Conservation (phyloP, 1,140 invertebrate species). For the Samia ricini region DNA sequence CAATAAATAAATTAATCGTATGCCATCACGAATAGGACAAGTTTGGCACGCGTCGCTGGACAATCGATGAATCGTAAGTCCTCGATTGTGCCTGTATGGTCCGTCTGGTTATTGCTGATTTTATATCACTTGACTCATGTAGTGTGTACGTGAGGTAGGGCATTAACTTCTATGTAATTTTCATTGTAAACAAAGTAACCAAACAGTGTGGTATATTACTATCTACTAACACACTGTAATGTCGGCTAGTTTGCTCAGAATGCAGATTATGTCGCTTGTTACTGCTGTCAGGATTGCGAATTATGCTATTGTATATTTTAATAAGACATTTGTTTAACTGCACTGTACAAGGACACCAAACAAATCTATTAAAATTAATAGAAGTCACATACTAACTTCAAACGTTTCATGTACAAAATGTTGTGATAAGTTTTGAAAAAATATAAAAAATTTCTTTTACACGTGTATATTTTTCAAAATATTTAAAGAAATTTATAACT, state of each 20-base stretch:
- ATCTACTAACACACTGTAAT: constrained; percentile 9
- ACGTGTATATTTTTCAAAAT: too few species aligned
- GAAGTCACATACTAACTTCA: neutral
- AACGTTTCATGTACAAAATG: too few species aligned
- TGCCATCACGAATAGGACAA: constrained; percentile 62
- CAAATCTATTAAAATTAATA: neutral
- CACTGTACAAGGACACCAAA: neutral
- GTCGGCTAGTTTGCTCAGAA: constrained; percentile 1
- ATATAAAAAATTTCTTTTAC: too few species aligned
- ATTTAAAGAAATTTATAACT: too few species aligned
- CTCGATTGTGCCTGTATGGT: constrained; percentile 54
- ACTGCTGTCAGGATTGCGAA: neutral
- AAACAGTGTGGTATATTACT: constrained; percentile 17
- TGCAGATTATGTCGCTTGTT: constrained; percentile 3
- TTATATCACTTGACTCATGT: constrained; percentile 67
- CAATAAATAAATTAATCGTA: constrained; percentile 76
- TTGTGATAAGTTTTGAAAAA: too few species aligned
- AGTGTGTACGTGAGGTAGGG: constrained; percentile 54
- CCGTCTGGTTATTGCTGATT: constrained; percentile 56
- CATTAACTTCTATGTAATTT: constrained; percentile 64
- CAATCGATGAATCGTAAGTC: constrained; percentile 64
- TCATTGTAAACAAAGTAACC: constrained; percentile 47
- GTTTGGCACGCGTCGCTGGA: constrained; percentile 70
- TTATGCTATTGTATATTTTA: neutral
- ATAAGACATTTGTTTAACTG: neutral